Evolutionary conservation across 23 tunicate genomes (phyloP).

Genomic region (Trididemnum nubilum): DNA sequence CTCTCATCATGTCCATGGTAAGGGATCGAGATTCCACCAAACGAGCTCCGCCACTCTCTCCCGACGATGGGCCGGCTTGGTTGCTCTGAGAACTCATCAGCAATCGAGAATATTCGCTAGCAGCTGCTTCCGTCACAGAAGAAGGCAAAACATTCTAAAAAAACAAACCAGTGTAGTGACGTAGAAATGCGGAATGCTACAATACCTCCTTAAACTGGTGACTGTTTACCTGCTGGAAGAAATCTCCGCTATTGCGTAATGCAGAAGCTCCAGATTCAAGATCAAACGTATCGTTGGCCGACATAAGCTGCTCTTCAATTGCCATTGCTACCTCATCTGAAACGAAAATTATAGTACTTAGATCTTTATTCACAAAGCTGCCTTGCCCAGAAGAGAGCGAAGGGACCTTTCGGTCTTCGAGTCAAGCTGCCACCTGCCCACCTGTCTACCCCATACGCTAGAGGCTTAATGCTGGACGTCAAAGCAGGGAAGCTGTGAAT

Average conservation of each 20-base stretch:
- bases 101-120: slow-evolving; percentile 33
- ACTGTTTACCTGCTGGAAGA: slow-evolving; percentile 27
- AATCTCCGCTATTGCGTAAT: slow-evolving; percentile 2
- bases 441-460: no score
- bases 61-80: slow-evolving; percentile 22
- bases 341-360: not conserved
- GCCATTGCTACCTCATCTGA: slow-evolving; percentile 64
- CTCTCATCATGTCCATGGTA: slow-evolving; percentile 44
- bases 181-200: no score
- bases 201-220: no score
- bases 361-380: no score
- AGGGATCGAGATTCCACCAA: slow-evolving; percentile 34
- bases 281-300: slow-evolving; percentile 1
- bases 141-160: slow-evolving; percentile 4
- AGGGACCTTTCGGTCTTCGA: no score
- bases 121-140: slow-evolving; percentile 30
- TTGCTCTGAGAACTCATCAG: slow-evolving; percentile 14
- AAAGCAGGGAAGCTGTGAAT: no score
- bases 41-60: not conserved
- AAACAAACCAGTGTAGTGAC: no score
- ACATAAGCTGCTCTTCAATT: slow-evolving; percentile 50
- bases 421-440: no score
- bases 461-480: no score
- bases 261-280: not conserved
- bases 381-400: no score